phyloP scores from a whole-genome alignment of 2,797 vertebrate species.

The Sebastes alutus region DNA sequence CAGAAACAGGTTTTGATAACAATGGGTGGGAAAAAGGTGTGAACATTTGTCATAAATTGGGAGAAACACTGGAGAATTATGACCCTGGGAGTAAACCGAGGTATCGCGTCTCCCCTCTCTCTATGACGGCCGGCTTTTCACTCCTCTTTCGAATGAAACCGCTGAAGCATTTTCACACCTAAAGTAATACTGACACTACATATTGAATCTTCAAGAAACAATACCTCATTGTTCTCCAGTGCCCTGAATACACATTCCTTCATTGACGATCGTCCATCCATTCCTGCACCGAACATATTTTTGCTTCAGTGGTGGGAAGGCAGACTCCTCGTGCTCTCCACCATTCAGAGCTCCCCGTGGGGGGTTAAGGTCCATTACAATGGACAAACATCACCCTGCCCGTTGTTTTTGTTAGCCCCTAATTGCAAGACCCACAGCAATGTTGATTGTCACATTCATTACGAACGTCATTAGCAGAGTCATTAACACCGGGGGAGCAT shows the following conservation, averaged over 20 bases:
- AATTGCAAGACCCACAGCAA: constrained; percentile 51
- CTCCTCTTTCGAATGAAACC: background rate
- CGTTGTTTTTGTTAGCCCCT: constrained; percentile 56
- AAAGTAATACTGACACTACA: background rate
- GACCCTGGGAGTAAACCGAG: too few species aligned
- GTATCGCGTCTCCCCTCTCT: background rate
- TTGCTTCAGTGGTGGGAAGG: constrained; percentile 8
- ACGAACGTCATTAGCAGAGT: constrained; percentile 67
- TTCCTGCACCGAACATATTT: background rate
- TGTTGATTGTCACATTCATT: constrained; percentile 73
- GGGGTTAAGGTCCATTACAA: constrained; percentile 73
- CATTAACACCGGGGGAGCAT: constrained; percentile 60
- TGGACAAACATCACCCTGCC: constrained; percentile 60
- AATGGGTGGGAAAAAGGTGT: accelerated
- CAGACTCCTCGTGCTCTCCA: constrained; percentile 27
- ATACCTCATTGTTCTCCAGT: background rate
- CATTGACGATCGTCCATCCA: background rate
- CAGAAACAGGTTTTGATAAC: too few species aligned
- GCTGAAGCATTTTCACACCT: background rate
- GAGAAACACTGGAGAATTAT: too few species aligned
- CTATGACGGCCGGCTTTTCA: background rate
- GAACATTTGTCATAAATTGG: too few species aligned
- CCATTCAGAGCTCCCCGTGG: constrained; percentile 58
- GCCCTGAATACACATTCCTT: constrained; percentile 17
- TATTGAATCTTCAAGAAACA: background rate